Base-by-base conservation (phyloP, 2,113 vertebrate genomes). In the Nannospalax galili region DNA sequence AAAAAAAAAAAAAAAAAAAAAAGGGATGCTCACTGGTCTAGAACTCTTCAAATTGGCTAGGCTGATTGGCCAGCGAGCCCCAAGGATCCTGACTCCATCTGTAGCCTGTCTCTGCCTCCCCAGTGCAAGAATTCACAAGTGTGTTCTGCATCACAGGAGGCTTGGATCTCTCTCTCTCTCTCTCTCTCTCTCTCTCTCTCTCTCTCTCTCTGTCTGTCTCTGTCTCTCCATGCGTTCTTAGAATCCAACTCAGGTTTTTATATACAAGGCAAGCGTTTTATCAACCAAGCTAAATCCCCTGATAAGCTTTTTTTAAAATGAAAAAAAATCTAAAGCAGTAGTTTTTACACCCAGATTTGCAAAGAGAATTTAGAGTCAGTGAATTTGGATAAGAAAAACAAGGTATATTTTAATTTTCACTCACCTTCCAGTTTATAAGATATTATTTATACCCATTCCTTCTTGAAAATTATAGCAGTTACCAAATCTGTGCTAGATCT, bases 391-490 rank as follows among this genome's bases (percentile, higher is more conserved):
- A 65, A 84, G 10, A 48, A 75, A 80, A 92, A 90, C n/a, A 17
- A 15, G 37, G 37, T 19, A 1, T 28, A 17, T 91, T 26, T 89
- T 91, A 52, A 42, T 67, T 92, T 88, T 91, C 20, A 77, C 9
- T 85, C 37, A 64, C 7, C 14, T 64, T 60, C 10, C 28, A 75
- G 3, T 5, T 90, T 73, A 10, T 80, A 64, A 81, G 62, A 75
- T 93, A 79, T 78, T 80, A 48, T 88, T 89, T 92, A 42, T 91
- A 26, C 58, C 73, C 15, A 88, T 40, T 86, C n/a, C 37, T 88
- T 89, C 60, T 80, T 95, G 62, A 79, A 84, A 95, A 74, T 60
- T 67, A 74, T 16, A 78, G 52, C 69, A 52, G 56, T 91, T 81
- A 48, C 35, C 32, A 82, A 42, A 70, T 20, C 15, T 45, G 20